A percentile compares a stretch with the other conserved stretches of the same genome.
Conservation (phyloP, 2,113 vertebrate species). For the Pomatorhinus ruficollis region DNA sequence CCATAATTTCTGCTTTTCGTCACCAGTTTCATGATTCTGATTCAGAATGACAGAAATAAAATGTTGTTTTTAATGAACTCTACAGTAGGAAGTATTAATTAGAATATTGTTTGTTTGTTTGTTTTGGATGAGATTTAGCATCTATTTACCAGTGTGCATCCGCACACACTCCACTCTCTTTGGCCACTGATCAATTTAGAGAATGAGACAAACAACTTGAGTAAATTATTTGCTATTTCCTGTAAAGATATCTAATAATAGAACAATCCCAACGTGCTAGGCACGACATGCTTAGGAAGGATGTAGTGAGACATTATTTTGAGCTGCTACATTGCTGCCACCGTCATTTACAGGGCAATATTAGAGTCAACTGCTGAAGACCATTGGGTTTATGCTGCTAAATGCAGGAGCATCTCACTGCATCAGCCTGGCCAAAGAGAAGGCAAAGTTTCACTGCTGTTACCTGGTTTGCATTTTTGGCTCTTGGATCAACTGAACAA, state of each 20-base stretch:
- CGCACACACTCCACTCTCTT: background rate
- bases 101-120: background rate
- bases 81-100: background rate
- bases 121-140: background rate
- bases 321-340: background rate
- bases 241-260: background rate
- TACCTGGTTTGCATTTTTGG: background rate
- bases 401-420: background rate
- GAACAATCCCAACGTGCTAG: background rate
- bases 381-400: background rate
- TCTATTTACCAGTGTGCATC: background rate
- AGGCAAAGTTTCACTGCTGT: background rate
- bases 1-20: background rate
- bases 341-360: background rate
- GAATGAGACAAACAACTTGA: background rate
- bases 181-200: background rate
- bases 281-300: background rate
- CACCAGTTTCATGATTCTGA: background rate
- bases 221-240: conserved; percentile 11
- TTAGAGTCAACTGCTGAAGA: background rate
- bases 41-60: background rate
- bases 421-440: background rate
- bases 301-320: background rate
- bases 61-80: background rate
- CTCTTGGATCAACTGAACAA: background rate